These are phyloP conservation scores for human (Homo sapiens) DNA, from an alignment of 2,113 vertebrate species.

Conservation along the genomic window GRCh38 chrX:7066001-7066500, in stretches of 20 bases:
- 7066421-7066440: too few species aligned
- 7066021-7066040: not conserved
- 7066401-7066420: too few species aligned
- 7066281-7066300: not conserved
- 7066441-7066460: too few species aligned
- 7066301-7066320: not conserved
- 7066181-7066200: not conserved
- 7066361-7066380: too few species aligned
- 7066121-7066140: not conserved
- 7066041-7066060: not conserved
- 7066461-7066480: too few species aligned
- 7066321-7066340: not conserved
- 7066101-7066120: not conserved
- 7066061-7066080: not conserved
- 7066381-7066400: too few species aligned
- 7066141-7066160: not conserved
- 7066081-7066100: not conserved
- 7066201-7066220: not conserved
- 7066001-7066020: not conserved
- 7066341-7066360: not conserved
- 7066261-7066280: not conserved
- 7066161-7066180: not conserved
- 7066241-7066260: not conserved
- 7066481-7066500: too few species aligned
- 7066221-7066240: not conserved